Evolutionary conservation across 2,797 vertebrate species (phyloP).

Genomic region (Crocidura indochinensis): DNA sequence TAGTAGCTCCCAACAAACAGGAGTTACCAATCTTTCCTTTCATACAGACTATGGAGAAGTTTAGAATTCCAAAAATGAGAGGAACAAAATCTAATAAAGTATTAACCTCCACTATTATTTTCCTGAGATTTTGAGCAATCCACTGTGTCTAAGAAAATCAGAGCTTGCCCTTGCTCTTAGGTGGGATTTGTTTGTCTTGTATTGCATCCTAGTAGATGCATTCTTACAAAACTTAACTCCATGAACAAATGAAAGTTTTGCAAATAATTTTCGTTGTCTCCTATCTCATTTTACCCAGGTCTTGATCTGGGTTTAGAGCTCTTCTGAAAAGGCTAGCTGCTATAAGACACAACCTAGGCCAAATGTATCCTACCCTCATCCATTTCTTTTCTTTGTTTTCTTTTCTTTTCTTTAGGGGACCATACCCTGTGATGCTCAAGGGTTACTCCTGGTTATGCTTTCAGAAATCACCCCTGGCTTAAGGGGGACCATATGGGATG

Average conservation of each 20-base stretch:
- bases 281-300: background rate
- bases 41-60: background rate
- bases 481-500: too few species aligned
- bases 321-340: background rate
- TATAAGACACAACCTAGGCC: background rate
- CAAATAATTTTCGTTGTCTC: background rate
- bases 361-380: background rate
- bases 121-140: too few species aligned
- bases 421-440: too few species aligned
- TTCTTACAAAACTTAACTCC: too few species aligned
- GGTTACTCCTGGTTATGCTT: too few species aligned
- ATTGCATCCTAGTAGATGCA: background rate
- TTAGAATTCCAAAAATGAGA: background rate
- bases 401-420: too few species aligned
- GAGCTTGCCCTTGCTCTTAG: too few species aligned
- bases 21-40: background rate
- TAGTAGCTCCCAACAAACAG: too few species aligned
- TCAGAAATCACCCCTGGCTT: too few species aligned
- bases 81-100: too few species aligned
- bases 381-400: too few species aligned
- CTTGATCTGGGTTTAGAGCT: background rate
- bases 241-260: background rate
- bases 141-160: background rate
- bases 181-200: background rate
- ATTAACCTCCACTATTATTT: too few species aligned